These are phyloP conservation scores for Collichthys lucidus DNA, from an alignment of 2,113 vertebrate species.

Conservation along the genomic window DNA sequence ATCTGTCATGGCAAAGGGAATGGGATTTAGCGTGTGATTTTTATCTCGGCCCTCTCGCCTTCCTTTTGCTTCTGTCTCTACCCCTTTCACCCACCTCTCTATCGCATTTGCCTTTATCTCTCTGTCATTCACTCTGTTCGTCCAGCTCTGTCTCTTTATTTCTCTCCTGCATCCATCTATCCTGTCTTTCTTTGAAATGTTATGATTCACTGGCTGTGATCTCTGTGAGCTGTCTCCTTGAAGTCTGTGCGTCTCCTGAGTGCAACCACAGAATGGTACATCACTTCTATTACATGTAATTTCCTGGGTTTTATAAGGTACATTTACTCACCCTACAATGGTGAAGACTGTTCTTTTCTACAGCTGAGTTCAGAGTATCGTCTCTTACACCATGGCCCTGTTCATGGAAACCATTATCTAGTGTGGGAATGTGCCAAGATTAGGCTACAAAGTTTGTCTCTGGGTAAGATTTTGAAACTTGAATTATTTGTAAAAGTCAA, in stretches of 20 bases:
- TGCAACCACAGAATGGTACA: constrained; percentile 76
- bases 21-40: constrained; percentile 55
- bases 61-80: constrained; percentile 26
- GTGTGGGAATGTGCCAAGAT: constrained; percentile 68
- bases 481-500: constrained; percentile 45
- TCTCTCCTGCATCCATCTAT: constrained; percentile 60
- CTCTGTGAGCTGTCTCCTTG: constrained; percentile 74
- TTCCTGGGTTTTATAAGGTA: constrained; percentile 82
- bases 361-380: constrained; percentile 59
- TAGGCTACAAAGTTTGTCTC: constrained; percentile 57
- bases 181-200: constrained; percentile 68
- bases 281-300: constrained; percentile 81
- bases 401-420: constrained; percentile 83
- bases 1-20: constrained; percentile 64
- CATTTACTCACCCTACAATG: constrained; percentile 77
- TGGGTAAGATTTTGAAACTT: constrained; percentile 68
- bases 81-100: constrained; percentile 21
- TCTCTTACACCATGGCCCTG: constrained; percentile 52
- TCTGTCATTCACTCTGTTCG: constrained; percentile 44
- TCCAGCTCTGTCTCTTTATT: constrained; percentile 44
- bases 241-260: constrained; percentile 76
- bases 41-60: constrained; percentile 39
- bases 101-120: constrained; percentile 51
- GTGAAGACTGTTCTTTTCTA: constrained; percentile 70
- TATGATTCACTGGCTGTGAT: constrained; percentile 80